A percentile compares a stretch with the other conserved stretches of the same genome.
Conservation (phyloP, 2,888 invertebrate species). For the Lasioglossum calceatum region DNA sequence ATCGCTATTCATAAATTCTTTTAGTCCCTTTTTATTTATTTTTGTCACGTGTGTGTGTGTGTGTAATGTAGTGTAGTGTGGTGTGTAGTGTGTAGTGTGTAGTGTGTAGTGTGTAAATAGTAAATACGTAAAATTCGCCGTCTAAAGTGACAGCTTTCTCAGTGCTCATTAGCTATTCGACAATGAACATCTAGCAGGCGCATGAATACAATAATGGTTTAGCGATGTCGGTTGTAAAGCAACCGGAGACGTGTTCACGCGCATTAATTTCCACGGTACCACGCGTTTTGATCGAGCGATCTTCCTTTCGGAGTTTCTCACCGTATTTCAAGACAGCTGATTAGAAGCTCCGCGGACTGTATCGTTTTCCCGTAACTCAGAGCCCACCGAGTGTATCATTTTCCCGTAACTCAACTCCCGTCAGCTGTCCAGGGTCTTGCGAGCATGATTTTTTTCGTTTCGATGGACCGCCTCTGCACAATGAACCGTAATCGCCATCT, state of each 20-base stretch:
- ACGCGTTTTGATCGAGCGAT: conserved; percentile 2
- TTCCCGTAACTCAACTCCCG: conserved; percentile 15
- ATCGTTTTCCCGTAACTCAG: conserved; percentile 32
- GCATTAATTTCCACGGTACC: conserved; percentile 16
- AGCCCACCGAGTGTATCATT: conserved; percentile 20
- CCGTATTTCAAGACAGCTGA: conserved; percentile 10
- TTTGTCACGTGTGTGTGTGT: neutral
- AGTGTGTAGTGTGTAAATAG: no score
- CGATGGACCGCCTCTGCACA: neutral
- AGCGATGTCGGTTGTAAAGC: neutral
- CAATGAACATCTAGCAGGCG: neutral
- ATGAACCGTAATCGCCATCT: neutral
- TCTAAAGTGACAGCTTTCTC: neutral
- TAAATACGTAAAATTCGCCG: neutral
- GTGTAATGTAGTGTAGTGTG: no score
- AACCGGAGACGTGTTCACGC: neutral
- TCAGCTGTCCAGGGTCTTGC: neutral
- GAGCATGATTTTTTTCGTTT: neutral
- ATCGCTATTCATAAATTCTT: neutral
- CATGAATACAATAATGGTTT: neutral
- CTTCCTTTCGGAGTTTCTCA: conserved; percentile 9
- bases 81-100: no score
- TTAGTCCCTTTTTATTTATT: neutral
- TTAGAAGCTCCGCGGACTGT: conserved; percentile 15
- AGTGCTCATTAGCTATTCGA: neutral